Base-by-base conservation (phyloP, 2,888 invertebrate species). In the Leuctra nigra region DNA sequence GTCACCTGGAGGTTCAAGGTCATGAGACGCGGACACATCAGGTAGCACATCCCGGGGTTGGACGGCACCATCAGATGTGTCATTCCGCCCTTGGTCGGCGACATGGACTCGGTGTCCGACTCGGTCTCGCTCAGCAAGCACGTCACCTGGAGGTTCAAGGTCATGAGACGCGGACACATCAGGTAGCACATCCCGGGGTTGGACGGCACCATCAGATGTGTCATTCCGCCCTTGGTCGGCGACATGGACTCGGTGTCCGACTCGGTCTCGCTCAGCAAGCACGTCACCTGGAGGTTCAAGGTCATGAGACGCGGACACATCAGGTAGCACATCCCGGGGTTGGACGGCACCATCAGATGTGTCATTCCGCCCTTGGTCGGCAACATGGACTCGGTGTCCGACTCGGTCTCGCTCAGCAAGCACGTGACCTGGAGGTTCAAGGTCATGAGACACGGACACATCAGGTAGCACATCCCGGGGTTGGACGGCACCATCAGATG, bases 331-430 rank as follows among this genome's bases (percentile, higher is more conserved):
- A 87, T 86, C 39, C 66, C 64, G 9, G 66, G 64, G 59, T 23
- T 77, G 75, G 13, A 71, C 68, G 29, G 71, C 66, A 55, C 67
- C 65, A 25, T 77, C 77, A 22, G 72, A 73, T 2, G 75, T 75
- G n/a, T 52, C 54, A 18, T 66, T 59, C 54, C 75, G 20, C 22
- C 70, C 9, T 72, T 69, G 44, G 83, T 77, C 1, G 85, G 83
- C 11, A 84, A 84, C 63, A 82, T 69, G 2, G 82, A 80, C 63
- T 87, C 87, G 6, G 77, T 73, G 66, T 88, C 87, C 2, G 86
- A 87, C 70, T 88, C 87, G n/a, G 76, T 75, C 69, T 87, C 87
- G 65, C 84, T 86, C 70, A 85, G 80, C 64, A 85, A 86, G 64
- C 83, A 83, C 0, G 87, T 87, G 24, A 36, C 36, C 36, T 36